A percentile compares a stretch with the other conserved stretches of the same genome.
Evolutionary conservation across 1,140 invertebrate species (phyloP).

Genomic region (Sinella curviseta): DNA sequence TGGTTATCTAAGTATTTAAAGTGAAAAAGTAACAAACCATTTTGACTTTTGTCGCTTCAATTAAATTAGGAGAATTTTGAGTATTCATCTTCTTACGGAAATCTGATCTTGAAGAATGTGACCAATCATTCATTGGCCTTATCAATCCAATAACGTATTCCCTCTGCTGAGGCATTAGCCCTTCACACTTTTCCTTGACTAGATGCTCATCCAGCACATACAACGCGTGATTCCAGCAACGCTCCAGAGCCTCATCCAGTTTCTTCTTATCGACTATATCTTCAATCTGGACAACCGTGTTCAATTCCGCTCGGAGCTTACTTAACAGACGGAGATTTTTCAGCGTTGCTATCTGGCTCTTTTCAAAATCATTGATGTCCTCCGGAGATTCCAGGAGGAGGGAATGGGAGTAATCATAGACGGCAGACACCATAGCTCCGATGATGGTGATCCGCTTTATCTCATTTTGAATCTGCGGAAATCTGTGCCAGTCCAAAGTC

Average conservation of each 20-base stretch:
- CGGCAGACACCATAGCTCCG: conserved; percentile 61
- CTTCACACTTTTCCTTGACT: neutral
- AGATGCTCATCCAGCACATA: conserved; percentile 6
- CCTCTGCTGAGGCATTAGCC: neutral
- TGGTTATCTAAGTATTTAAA: conserved; percentile 39
- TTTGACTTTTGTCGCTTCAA: too few relatives aligned
- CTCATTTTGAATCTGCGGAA: conserved; percentile 67
- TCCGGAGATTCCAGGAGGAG: conserved; percentile 65
- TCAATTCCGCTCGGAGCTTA: conserved; percentile 9
- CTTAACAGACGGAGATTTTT: neutral
- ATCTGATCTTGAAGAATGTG: conserved; percentile 30
- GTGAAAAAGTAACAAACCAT: neutral
- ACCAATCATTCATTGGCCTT: neutral
- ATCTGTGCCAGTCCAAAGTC: conserved; percentile 70
- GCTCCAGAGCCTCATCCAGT: conserved; percentile 17
- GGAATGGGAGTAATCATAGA: conserved; percentile 62
- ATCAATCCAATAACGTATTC: conserved; percentile 7
- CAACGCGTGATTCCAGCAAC: conserved; percentile 23
- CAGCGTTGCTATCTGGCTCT: neutral
- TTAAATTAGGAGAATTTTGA: too few relatives aligned
- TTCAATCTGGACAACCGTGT: conserved; percentile 16
- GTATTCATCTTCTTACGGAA: conserved; percentile 22
- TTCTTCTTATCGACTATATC: conserved; percentile 32
- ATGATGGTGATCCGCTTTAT: conserved; percentile 62
- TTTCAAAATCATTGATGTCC: conserved; percentile 54